Conservation (phyloP, 2,888 invertebrate species). For the Branchinecta sandiegonensis region DNA sequence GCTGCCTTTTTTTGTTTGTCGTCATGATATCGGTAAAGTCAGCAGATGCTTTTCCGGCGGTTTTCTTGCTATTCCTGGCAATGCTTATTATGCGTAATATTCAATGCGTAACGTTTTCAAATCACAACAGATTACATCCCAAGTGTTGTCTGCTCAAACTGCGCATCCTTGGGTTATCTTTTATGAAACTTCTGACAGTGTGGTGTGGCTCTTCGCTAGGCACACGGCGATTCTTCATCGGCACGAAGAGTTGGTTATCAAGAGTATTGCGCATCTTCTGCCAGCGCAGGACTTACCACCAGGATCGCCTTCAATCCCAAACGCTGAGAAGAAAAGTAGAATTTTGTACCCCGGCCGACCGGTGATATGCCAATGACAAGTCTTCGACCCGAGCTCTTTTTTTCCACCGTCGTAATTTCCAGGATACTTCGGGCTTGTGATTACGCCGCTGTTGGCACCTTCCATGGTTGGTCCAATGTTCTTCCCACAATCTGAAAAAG, state of each 20-base stretch:
- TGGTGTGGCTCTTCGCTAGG: too few relatives aligned
- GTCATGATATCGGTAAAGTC: slow-evolving; percentile 6
- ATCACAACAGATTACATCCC: too few relatives aligned
- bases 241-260: too few relatives aligned
- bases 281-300: slow-evolving; percentile 44
- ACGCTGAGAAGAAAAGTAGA: slow-evolving; percentile 75
- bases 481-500: slow-evolving; percentile 62
- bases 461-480: slow-evolving; percentile 50
- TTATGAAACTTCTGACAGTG: too few relatives aligned
- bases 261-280: not conserved
- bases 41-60: too few relatives aligned
- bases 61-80: too few relatives aligned
- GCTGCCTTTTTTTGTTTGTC: not conserved
- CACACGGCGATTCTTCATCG: too few relatives aligned
- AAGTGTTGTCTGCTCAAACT: too few relatives aligned
- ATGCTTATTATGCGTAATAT: too few relatives aligned
- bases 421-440: slow-evolving; percentile 80
- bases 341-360: slow-evolving; percentile 72
- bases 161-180: too few relatives aligned
- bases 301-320: slow-evolving; percentile 87
- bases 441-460: slow-evolving; percentile 56
- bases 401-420: slow-evolving; percentile 71
- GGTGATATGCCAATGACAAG: slow-evolving; percentile 92
- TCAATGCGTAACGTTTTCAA: too few relatives aligned
- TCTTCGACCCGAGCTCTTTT: slow-evolving; percentile 62